These are phyloP conservation scores for Anastrepha obliqua DNA, from an alignment of 1,140 invertebrate species.

Conservation along the genomic window DNA sequence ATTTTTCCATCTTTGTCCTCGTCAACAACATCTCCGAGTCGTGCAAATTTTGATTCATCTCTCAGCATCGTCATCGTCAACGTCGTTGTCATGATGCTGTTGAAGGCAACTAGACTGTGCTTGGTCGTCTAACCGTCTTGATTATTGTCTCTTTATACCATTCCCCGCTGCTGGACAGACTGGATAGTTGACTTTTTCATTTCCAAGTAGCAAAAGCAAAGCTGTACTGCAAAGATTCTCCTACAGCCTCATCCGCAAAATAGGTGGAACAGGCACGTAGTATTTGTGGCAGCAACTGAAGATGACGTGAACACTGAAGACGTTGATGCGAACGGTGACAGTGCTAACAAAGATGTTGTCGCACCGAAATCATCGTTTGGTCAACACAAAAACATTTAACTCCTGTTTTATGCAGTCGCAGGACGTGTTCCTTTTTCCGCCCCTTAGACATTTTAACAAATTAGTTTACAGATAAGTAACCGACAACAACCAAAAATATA, in stretches of 20 bases:
- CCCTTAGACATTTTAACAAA: conserved; percentile 13
- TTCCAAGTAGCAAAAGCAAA: conserved; percentile 1
- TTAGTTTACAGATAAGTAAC: conserved; percentile 34
- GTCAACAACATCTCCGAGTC: not conserved
- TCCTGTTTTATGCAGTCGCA: too few species aligned
- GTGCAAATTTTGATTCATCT: conserved; percentile 15
- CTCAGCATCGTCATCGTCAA: conserved; percentile 23
- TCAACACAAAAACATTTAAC: conserved; percentile 37
- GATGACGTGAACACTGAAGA: conserved; percentile 39
- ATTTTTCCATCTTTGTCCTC: conserved; percentile 37
- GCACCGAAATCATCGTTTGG: conserved; percentile 23
- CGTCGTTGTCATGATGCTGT: conserved; percentile 32
- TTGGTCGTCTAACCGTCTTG: conserved; percentile 3
- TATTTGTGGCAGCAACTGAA: not conserved
- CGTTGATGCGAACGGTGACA: conserved; percentile 32
- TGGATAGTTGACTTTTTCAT: conserved; percentile 29
- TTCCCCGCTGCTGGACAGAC: not conserved
- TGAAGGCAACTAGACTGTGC: conserved; percentile 3
- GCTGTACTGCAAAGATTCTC: not conserved
- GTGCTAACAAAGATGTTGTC: conserved; percentile 19
- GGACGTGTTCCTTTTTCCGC: not conserved
- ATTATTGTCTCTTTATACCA: not conserved
- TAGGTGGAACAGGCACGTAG: not conserved
- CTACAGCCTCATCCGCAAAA: not conserved
- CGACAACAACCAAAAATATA: not conserved